Percentiles rank a stretch among this genome's conserved stretches.
Conservation (phyloP, 2,888 invertebrate species). For the Tolmerus cingulatus region DNA sequence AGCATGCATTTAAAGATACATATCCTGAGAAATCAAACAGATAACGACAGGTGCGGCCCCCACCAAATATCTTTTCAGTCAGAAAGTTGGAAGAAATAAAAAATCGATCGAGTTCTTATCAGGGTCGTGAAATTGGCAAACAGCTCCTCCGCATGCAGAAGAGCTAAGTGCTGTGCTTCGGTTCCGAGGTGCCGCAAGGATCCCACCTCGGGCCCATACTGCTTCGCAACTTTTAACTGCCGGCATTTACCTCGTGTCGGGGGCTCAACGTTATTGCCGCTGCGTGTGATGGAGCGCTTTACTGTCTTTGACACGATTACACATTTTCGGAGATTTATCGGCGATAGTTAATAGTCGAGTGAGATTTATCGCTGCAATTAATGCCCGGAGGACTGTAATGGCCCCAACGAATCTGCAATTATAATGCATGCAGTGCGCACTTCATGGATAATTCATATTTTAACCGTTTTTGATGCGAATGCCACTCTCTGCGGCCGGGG, state of each 20-base stretch:
- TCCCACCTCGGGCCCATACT: neutral
- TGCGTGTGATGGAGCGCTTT: conserved; percentile 2
- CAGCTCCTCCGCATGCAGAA: neutral
- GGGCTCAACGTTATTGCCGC: neutral
- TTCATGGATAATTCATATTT: conserved; percentile 32
- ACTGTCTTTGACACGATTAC: conserved; percentile 38
- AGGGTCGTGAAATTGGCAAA: neutral
- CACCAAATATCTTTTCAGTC: neutral
- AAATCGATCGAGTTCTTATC: conserved; percentile 17
- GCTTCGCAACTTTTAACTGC: neutral
- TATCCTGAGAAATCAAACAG: neutral
- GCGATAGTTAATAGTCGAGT: conserved; percentile 36
- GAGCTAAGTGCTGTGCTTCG: neutral
- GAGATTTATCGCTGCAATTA: conserved; percentile 33
- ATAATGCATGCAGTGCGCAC: conserved; percentile 8
- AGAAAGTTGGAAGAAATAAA: conserved; percentile 2
- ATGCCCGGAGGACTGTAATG: conserved; percentile 27
- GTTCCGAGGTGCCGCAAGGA: neutral
- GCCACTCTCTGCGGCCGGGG: neutral
- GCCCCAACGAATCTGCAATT: conserved; percentile 6
- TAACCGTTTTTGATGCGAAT: conserved; percentile 16
- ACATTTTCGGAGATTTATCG: conserved; percentile 36
- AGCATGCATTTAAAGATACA: neutral
- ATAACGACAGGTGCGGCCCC: neutral
- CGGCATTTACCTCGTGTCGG: neutral